Evolutionary conservation across 2,113 vertebrate genomes (phyloP).

Genomic region (Helogale parvula): DNA sequence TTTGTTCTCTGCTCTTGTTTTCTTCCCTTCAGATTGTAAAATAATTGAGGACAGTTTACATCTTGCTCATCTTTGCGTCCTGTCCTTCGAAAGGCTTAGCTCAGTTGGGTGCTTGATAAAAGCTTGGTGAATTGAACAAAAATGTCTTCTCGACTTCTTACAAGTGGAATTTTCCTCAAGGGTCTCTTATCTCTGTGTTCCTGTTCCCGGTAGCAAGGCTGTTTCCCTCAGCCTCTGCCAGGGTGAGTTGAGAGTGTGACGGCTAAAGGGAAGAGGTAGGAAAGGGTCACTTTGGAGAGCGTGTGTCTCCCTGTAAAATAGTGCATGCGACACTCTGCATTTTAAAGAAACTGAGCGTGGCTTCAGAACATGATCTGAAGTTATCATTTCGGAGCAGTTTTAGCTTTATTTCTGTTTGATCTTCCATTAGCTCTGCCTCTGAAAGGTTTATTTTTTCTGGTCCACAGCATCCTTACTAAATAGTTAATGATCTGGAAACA

Average conservation of each 20-base stretch:
- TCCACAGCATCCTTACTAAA: conserved; percentile 63
- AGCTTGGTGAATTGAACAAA: conserved; percentile 32
- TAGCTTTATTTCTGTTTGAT: conserved; percentile 68
- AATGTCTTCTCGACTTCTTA: neutral
- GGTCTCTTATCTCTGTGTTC: neutral
- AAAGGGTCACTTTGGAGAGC: neutral
- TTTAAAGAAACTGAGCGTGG: conserved; percentile 2
- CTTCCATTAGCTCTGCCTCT: conserved; percentile 17
- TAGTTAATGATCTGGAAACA: conserved; percentile 73
- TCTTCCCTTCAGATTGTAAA: neutral
- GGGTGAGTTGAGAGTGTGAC: neutral
- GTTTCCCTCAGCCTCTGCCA: neutral
- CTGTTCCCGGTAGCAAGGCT: neutral
- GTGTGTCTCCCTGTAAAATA: neutral
- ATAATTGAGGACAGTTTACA: neutral
- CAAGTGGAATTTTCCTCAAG: conserved; percentile 55
- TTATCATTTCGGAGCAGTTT: conserved; percentile 48
- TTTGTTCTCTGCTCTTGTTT: neutral
- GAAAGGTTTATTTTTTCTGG: conserved; percentile 60
- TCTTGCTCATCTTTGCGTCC: neutral
- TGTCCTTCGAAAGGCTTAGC: neutral
- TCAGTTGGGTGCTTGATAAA: neutral
- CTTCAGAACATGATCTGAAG: conserved; percentile 45
- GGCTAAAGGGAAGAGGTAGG: neutral
- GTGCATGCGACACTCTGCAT: neutral